phyloP scores from a whole-genome alignment of 2,888 invertebrate genomes.

The Ophion slaviceki region DNA sequence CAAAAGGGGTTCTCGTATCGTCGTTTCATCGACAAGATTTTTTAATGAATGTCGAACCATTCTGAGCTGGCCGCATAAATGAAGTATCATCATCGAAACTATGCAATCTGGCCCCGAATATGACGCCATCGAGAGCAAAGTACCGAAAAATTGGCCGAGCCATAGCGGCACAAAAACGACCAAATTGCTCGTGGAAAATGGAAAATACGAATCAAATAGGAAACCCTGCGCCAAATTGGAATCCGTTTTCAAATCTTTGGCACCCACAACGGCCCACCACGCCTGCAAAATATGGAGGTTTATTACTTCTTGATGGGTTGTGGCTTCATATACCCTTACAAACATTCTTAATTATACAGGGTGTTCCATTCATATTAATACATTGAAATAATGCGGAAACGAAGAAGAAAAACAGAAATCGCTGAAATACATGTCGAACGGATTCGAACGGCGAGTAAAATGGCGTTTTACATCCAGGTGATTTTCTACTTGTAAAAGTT shows the following conservation, averaged over 20 bases:
- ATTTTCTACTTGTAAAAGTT: too few relatives aligned
- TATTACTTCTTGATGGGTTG: background rate
- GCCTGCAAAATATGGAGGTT: slow-evolving; percentile 15
- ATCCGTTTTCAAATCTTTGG: slow-evolving; percentile 23
- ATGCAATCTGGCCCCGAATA: slow-evolving; percentile 74
- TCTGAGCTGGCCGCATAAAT: slow-evolving; percentile 74
- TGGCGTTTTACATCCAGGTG: too few relatives aligned
- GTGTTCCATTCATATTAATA: too few relatives aligned
- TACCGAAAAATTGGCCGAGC: slow-evolving; percentile 72
- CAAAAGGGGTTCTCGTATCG: slow-evolving; percentile 23
- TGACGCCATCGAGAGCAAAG: slow-evolving; percentile 68
- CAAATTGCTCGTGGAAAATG: slow-evolving; percentile 54
- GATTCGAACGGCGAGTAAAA: too few relatives aligned
- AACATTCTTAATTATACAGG: too few relatives aligned
- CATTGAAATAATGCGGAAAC: too few relatives aligned
- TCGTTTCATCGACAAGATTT: slow-evolving; percentile 58
- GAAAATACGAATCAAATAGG: slow-evolving; percentile 50
- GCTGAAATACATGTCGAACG: too few relatives aligned
- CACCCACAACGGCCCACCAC: slow-evolving; percentile 11
- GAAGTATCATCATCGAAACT: slow-evolving; percentile 73
- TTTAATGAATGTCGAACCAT: slow-evolving; percentile 52
- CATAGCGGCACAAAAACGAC: slow-evolving; percentile 72
- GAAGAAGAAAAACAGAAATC: too few relatives aligned
- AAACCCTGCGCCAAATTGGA: slow-evolving; percentile 41
- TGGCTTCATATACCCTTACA: too few relatives aligned